phyloP scores from a whole-genome alignment of 2,797 vertebrate species.

The Dendrocincla tyrannina region DNA sequence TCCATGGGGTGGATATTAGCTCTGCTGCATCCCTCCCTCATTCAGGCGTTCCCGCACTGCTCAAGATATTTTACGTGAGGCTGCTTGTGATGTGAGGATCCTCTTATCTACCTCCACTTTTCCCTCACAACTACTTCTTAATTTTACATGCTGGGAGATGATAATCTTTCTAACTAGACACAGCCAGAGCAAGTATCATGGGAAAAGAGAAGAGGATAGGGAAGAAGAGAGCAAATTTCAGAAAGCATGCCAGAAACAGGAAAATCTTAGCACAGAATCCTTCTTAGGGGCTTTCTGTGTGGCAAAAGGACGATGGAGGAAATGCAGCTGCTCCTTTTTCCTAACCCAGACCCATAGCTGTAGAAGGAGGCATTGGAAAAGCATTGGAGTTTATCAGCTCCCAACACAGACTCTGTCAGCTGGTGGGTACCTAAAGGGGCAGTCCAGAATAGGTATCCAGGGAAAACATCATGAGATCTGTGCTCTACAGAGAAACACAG shows the following conservation, averaged over 20 bases:
- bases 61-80: not conserved
- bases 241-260: not conserved
- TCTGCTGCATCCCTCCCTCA: not conserved
- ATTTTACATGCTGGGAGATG: not conserved
- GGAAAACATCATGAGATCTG: rapidly evolving
- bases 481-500: not conserved
- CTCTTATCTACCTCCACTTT: not conserved
- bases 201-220: not conserved
- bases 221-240: not conserved
- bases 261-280: not conserved
- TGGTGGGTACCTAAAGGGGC: not conserved
- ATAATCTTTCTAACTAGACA: not conserved
- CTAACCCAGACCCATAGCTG: not conserved
- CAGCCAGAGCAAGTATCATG: not conserved
- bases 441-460: not conserved
- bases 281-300: not conserved
- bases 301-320: not conserved
- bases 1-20: not conserved
- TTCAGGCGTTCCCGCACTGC: not conserved
- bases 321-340: not conserved
- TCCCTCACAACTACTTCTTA: not conserved
- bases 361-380: not conserved
- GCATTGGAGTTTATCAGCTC: not conserved
- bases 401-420: not conserved
- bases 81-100: not conserved